phyloP scores from a whole-genome alignment of 1,140 invertebrate genomes.

The Cyphomyrmex costatus region DNA sequence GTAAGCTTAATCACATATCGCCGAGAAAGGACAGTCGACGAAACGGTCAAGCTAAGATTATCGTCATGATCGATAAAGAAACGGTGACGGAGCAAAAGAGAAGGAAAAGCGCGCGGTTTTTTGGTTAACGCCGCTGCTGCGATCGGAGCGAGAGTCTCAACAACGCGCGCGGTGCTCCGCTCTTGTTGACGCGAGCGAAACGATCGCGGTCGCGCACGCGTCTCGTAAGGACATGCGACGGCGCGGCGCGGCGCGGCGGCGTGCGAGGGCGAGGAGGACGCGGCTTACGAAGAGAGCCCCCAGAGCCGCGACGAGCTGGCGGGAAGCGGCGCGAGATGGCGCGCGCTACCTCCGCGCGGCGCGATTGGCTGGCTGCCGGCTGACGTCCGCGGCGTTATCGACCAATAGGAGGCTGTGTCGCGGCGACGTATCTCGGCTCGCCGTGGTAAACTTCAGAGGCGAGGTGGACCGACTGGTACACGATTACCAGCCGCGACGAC shows the following conservation, averaged over 20 bases:
- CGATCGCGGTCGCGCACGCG: conserved; percentile 37
- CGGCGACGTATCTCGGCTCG: conserved; percentile 65
- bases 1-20: background rate
- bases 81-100: background rate
- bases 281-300: background rate
- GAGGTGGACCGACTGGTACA: conserved; percentile 79
- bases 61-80: background rate
- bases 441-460: conserved; percentile 72
- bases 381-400: conserved; percentile 81
- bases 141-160: background rate
- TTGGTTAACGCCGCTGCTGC: background rate
- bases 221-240: conserved; percentile 25
- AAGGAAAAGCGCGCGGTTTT: background rate
- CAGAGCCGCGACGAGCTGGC: background rate
- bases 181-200: conserved; percentile 4
- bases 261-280: conserved; percentile 22
- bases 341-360: conserved; percentile 63
- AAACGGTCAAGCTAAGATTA: background rate
- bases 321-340: conserved; percentile 39
- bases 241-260: background rate
- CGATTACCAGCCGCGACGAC: conserved; percentile 65
- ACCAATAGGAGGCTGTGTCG: conserved; percentile 76
- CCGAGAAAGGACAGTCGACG: background rate
- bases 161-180: background rate
- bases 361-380: conserved; percentile 65